Conservation (phyloP, 2,797 vertebrate species). For the Characodon lateralis region DNA sequence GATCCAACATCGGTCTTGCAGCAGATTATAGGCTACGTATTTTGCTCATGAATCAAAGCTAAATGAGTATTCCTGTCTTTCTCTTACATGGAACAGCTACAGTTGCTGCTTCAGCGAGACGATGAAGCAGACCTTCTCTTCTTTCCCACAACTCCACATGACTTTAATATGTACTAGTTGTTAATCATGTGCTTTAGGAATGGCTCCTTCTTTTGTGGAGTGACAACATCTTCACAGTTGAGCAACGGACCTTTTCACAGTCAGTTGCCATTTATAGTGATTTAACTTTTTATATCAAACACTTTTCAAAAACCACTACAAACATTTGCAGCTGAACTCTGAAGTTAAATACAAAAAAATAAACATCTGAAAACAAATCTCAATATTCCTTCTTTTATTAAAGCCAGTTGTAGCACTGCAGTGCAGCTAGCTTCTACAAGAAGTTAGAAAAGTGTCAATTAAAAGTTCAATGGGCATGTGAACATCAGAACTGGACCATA, state of each 20-base stretch:
- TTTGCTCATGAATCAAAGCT: constrained; percentile 68
- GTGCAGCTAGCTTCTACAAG: neutral
- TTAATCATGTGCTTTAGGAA: constrained; percentile 41
- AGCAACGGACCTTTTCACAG: constrained; percentile 1
- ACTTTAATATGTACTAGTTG: constrained; percentile 42
- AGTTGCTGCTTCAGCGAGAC: constrained; percentile 38
- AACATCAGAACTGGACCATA: neutral
- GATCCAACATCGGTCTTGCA: constrained; percentile 52
- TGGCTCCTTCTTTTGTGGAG: neutral
- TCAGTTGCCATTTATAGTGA: constrained; percentile 4
- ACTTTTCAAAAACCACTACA: neutral
- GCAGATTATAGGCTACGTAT: constrained; percentile 64
- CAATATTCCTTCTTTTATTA: neutral
- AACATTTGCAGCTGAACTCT: neutral
- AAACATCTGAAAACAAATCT: neutral
- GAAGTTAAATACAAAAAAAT: neutral
- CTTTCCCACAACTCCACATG: constrained; percentile 32
- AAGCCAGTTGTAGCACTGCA: neutral
- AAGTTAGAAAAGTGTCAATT: neutral
- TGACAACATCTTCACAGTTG: constrained; percentile 15
- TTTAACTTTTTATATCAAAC: constrained; percentile 7
- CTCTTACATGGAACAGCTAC: constrained; percentile 56
- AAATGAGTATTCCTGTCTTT: constrained; percentile 38
- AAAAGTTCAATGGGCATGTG: neutral
- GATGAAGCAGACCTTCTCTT: constrained; percentile 51